Conservation (phyloP, 2,888 invertebrate genomes). For the Amiota minor region DNA sequence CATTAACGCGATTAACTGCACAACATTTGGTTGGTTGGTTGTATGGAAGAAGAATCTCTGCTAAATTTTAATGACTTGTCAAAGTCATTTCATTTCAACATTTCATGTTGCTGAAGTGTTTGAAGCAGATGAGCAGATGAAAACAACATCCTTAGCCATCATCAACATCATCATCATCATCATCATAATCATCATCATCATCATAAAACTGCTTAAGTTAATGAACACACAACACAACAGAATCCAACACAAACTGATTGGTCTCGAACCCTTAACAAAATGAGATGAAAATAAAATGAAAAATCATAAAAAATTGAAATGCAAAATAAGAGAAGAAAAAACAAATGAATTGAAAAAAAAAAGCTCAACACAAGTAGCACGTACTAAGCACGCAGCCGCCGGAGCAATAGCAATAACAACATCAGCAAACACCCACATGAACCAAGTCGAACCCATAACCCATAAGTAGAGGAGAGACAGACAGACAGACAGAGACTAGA, state of each 20-base stretch:
- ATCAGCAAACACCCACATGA: not conserved
- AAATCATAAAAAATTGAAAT: not conserved
- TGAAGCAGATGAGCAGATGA: too few species aligned
- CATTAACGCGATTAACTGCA: constrained; percentile 1
- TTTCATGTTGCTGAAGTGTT: too few species aligned
- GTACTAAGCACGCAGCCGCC: constrained; percentile 22
- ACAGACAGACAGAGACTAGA: constrained; percentile 2
- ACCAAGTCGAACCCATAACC: too few species aligned
- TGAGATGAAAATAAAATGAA: not conserved
- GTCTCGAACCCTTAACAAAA: not conserved
- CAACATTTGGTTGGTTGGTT: too few species aligned
- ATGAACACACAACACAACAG: not conserved
- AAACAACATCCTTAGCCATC: too few species aligned
- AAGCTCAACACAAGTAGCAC: constrained; percentile 16
- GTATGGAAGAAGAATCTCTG: not conserved
- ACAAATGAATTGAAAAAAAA: not conserved
- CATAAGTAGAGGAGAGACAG: too few species aligned
- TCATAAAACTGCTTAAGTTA: not conserved
- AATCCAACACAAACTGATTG: not conserved
- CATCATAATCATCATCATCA: too few species aligned
- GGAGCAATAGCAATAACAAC: not conserved
- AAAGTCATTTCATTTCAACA: constrained; percentile 1
- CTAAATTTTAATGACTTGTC: constrained; percentile 19
- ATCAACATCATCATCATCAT: too few species aligned
- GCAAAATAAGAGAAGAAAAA: not conserved